A percentile compares a stretch with the other conserved stretches of the same genome.
phyloP scores from a whole-genome alignment of 2,113 vertebrate genomes.

The Erythrocercus mccallii region DNA sequence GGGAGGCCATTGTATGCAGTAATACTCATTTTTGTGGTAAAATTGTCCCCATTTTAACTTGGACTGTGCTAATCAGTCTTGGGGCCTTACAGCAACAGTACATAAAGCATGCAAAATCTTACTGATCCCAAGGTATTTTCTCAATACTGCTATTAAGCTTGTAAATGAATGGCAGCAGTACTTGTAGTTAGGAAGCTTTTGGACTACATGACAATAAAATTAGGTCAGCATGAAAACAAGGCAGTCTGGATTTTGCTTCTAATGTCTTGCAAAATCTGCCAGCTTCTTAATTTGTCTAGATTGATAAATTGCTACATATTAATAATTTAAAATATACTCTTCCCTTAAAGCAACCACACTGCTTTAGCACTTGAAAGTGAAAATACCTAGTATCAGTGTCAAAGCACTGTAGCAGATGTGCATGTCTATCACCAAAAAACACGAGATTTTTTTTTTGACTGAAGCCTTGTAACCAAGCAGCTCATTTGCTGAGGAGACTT shows the following conservation, averaged over 20 bases:
- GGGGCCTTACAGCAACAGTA: background rate
- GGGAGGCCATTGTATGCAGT: background rate
- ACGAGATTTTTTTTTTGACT: accelerated
- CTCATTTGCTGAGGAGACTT: background rate
- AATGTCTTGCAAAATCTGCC: background rate
- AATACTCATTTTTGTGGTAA: background rate
- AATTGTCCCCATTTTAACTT: background rate
- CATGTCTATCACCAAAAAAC: background rate
- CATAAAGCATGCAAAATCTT: background rate
- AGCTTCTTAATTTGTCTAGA: constrained; percentile 6
- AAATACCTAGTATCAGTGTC: background rate
- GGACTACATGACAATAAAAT: background rate
- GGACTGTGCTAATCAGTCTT: background rate
- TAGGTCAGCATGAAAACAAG: background rate
- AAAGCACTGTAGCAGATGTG: background rate
- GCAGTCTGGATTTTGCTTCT: background rate
- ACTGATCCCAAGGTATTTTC: background rate
- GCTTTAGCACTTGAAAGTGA: background rate
- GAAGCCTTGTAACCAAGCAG: background rate
- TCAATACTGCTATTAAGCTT: background rate
- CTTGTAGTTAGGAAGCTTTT: background rate
- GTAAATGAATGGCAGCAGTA: background rate
- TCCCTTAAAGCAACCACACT: background rate
- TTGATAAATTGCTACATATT: background rate
- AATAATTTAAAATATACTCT: background rate